Evolutionary conservation across 2,113 vertebrate species (phyloP).

Genomic region (Peromyscus californicus): DNA sequence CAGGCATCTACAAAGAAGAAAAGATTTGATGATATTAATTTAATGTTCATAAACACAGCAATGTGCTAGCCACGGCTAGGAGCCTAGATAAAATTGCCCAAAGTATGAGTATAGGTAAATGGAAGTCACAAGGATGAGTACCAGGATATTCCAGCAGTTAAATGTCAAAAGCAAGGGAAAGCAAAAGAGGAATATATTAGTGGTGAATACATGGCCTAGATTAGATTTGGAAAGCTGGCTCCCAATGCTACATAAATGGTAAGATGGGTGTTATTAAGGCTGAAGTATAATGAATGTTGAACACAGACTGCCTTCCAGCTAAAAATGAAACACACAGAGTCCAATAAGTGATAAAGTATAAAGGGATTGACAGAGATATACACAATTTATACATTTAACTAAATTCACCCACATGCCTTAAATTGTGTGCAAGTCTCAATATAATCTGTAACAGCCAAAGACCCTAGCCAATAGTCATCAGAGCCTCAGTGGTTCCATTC

Average conservation of each 20-base stretch:
- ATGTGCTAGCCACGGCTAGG: neutral
- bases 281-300: neutral
- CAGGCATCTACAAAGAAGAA: neutral
- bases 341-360: neutral
- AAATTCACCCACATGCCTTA: neutral
- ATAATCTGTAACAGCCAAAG: neutral
- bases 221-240: neutral
- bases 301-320: neutral
- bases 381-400: neutral
- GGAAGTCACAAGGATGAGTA: neutral
- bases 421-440: neutral
- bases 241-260: neutral
- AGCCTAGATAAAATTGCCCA: neutral
- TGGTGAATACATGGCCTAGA: neutral
- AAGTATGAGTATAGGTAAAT: neutral
- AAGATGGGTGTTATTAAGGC: neutral
- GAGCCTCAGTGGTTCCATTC: neutral
- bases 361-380: neutral
- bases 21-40: neutral
- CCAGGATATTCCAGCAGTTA: neutral
- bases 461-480: neutral
- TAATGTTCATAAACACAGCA: neutral
- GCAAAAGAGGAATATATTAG: neutral
- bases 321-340: neutral
- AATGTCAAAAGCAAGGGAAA: neutral